Evolutionary conservation across 2,888 invertebrate genomes (phyloP).

Genomic region (Leptopterna dolabrata): DNA sequence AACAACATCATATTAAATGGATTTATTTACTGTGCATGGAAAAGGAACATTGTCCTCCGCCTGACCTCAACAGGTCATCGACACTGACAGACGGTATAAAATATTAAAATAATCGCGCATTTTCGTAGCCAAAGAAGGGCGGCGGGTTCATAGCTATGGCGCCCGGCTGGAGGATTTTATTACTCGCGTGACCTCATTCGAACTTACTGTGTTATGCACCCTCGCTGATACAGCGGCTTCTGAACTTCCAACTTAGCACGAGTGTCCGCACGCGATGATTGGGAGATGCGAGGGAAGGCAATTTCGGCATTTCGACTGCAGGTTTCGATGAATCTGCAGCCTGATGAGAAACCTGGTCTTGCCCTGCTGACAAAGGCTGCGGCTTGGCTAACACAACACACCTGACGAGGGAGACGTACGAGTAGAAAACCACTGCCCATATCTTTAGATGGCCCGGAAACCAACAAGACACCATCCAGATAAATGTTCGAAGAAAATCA

Average conservation of each 20-base stretch:
- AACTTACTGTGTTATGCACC: slow-evolving; percentile 21
- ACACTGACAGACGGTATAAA: background rate
- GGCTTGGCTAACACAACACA: too few species aligned
- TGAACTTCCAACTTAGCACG: background rate
- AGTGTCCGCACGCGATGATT: background rate
- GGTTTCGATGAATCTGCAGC: too few species aligned
- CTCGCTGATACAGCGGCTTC: background rate
- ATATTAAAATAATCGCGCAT: background rate
- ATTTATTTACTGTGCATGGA: background rate
- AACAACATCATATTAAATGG: too few species aligned
- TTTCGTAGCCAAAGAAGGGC: background rate
- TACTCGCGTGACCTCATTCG: slow-evolving; percentile 36
- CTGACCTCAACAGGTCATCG: background rate
- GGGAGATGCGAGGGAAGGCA: background rate
- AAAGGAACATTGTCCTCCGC: background rate
- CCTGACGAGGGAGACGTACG: too few species aligned
- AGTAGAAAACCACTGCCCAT: too few species aligned
- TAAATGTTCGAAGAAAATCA: too few species aligned
- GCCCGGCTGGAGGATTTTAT: slow-evolving; percentile 37
- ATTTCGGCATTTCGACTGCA: background rate
- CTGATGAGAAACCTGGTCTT: too few species aligned
- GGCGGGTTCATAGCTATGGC: slow-evolving; percentile 39
- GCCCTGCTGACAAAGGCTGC: too few species aligned
- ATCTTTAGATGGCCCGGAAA: too few species aligned
- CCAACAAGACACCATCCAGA: too few species aligned